phyloP scores from a whole-genome alignment of 2,113 vertebrate genomes.

The Eubucco bourcierii region DNA sequence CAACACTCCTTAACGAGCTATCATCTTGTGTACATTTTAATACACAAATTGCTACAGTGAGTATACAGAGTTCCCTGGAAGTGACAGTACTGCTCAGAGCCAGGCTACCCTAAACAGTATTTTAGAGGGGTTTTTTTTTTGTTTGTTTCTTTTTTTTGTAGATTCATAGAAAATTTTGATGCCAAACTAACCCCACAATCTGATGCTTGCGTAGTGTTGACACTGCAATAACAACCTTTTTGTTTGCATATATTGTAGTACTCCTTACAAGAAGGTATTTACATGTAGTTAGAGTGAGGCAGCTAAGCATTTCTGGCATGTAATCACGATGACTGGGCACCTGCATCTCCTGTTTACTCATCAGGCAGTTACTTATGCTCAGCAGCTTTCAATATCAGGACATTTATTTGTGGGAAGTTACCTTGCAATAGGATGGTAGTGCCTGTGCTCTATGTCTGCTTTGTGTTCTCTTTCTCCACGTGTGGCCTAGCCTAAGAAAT shows the following conservation, averaged over 20 bases:
- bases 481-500: background rate
- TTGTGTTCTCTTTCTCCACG: background rate
- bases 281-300: fast-evolving
- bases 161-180: background rate
- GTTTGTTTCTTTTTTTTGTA: background rate
- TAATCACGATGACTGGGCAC: background rate
- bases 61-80: background rate
- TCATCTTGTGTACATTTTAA: slow-evolving; percentile 49
- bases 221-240: background rate
- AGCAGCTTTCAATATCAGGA: background rate
- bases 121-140: background rate
- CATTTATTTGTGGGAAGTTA: background rate
- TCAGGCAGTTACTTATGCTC: background rate
- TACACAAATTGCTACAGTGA: slow-evolving; percentile 16
- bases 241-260: background rate
- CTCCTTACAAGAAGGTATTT: background rate
- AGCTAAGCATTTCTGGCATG: background rate
- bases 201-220: background rate
- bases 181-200: background rate
- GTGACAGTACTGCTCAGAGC: background rate
- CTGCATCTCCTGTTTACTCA: background rate
- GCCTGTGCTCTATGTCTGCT: background rate
- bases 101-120: background rate
- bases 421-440: background rate
- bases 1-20: slow-evolving; percentile 42